Percentiles rank a stretch among this genome's conserved stretches.
Evolutionary conservation across 2,888 invertebrate genomes (phyloP).

Genomic region (Corbicula japonica): DNA sequence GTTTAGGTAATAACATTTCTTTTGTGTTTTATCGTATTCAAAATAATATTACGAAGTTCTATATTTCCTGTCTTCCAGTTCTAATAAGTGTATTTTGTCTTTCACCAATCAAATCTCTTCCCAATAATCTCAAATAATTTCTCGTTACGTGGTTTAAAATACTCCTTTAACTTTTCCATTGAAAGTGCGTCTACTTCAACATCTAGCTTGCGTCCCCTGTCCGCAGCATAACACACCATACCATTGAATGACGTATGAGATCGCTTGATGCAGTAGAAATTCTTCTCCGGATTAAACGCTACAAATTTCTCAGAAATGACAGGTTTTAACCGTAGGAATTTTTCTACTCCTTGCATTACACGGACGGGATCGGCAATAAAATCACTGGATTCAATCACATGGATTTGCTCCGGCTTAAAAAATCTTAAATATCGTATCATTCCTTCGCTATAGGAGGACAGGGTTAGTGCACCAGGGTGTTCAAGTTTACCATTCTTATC

Average conservation of each 20-base stretch:
- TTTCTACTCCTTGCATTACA: not conserved
- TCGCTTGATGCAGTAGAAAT: not conserved
- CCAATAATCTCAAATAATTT: too few species aligned
- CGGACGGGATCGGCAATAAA: not conserved
- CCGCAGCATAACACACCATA: not conserved
- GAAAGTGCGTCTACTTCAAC: not conserved
- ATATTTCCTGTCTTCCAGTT: too few species aligned
- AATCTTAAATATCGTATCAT: not conserved
- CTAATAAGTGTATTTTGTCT: too few species aligned
- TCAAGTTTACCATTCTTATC: too few species aligned
- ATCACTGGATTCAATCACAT: conserved; percentile 2
- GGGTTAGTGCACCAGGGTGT: not conserved
- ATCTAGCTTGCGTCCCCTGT: not conserved
- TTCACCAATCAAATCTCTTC: too few species aligned
- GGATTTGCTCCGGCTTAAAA: not conserved
- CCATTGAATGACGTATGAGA: not conserved
- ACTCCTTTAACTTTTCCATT: too few species aligned
- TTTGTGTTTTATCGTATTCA: too few species aligned
- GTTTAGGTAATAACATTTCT: too few species aligned
- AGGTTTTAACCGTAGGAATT: not conserved
- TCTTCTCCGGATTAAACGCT: too few species aligned
- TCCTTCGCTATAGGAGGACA: not conserved
- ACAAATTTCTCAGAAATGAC: not conserved
- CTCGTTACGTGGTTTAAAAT: too few species aligned
- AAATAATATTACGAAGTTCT: too few species aligned